These are phyloP conservation scores for Nymphalis c-album DNA, from an alignment of 2,888 invertebrate species.

Conservation along the genomic window DNA sequence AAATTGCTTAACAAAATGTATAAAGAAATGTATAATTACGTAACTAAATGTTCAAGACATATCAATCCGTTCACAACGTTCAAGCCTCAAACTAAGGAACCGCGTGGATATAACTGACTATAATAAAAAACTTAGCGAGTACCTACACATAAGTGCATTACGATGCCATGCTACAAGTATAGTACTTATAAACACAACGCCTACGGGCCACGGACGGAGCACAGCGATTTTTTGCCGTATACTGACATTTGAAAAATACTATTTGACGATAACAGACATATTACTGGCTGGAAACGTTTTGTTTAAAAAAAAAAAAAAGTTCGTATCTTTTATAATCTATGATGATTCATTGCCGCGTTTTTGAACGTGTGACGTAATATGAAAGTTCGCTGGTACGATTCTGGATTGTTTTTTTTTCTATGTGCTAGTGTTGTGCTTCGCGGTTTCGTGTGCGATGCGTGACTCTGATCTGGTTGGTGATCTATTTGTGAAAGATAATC, in stretches of 20 bases:
- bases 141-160: conserved; percentile 79
- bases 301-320: conserved; percentile 29
- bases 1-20: neutral
- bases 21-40: conserved; percentile 39
- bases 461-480: conserved; percentile 41
- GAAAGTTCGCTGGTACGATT: conserved; percentile 9
- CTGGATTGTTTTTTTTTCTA: conserved; percentile 29
- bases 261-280: conserved; percentile 78
- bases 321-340: conserved; percentile 21
- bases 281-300: conserved; percentile 50
- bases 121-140: conserved; percentile 77
- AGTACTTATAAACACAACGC: conserved; percentile 70
- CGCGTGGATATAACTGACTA: conserved; percentile 73
- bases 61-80: conserved; percentile 39
- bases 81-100: conserved; percentile 66
- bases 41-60: conserved; percentile 67
- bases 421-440: conserved; percentile 48
- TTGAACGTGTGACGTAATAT: conserved; percentile 40
- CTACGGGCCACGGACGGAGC: conserved; percentile 66
- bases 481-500: conserved; percentile 49
- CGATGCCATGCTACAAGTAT: conserved; percentile 59
- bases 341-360: conserved; percentile 24
- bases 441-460: conserved; percentile 53
- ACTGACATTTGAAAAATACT: conserved; percentile 79
- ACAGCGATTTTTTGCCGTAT: conserved; percentile 74